Evolutionary conservation across 2,797 vertebrate species (phyloP), one percentile per base, ranked within the genome.

Genomic region (Cynopterus sphinx): DNA sequence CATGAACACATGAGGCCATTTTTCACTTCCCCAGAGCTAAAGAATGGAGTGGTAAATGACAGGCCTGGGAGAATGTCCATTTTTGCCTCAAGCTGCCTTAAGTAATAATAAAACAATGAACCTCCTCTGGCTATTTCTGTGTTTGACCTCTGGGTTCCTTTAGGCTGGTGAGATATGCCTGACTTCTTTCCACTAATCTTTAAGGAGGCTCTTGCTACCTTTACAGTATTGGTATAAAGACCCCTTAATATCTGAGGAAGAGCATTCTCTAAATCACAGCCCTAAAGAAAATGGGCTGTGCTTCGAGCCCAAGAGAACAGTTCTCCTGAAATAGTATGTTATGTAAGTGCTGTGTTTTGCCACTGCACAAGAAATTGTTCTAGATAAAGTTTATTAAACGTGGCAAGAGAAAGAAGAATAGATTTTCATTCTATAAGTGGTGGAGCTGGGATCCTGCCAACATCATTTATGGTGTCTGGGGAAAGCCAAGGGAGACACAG

Each of bases 401-500:
- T 24, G 95, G 92, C 73, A 95, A 96, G 94, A 95, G 93, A 95
- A 95, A 96, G 28, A 96, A 94, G 28, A 96, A 96, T 63, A 93
- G 89, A 70, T 43, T 97, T 97, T 74, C 31, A 75, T 93, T 97
- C 92, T 74, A 31, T 87, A 92, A 96, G 86, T 49, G 43, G 78
- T 74, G 85, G 49, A 84, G 75, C 82, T 97, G 93, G 70, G 88
- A 87, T 89, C 49, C 89, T 98, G 97, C 97, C 98, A 97, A 55
- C 77, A 96, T 81, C 92, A 81, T 71, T 97, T 97, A 97, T 2
- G 57, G 97, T 75, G 95, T 82, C 81, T 97, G 94, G 97, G 96
- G 95, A 98, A 98, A 98, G 74, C 97, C 97, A 96, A 82, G 96
- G 98, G 97, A 98, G 95, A 98, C 96, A 98, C 97, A 96, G 91